Percentiles rank a stretch among this genome's conserved stretches.
These are phyloP conservation scores for Himantopus leucocephalus DNA, from an alignment of 2,113 vertebrate species.

Conservation along the genomic window DNA sequence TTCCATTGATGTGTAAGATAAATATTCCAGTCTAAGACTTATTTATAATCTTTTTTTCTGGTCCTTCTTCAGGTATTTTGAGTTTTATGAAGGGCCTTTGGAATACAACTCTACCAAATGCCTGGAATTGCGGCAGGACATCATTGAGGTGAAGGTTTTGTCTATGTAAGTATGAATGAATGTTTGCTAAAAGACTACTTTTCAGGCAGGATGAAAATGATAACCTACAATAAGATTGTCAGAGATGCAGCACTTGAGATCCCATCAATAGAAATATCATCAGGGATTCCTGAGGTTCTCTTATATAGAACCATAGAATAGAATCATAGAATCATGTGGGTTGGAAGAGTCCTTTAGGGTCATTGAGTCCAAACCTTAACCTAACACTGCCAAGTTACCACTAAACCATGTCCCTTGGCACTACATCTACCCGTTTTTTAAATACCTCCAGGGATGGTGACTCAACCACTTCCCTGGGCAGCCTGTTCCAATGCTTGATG, in stretches of 20 bases:
- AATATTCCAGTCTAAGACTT: not conserved
- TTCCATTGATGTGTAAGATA: not conserved
- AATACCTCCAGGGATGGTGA: not conserved
- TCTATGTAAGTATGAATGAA: constrained; percentile 88
- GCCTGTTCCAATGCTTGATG: not conserved
- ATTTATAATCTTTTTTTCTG: not conserved
- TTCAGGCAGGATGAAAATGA: not conserved
- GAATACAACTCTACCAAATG: constrained; percentile 94
- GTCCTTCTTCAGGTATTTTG: constrained; percentile 86
- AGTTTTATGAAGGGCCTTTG: constrained; percentile 88
- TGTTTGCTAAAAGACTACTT: not conserved
- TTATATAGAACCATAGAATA: not conserved
- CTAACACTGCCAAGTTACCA: not conserved
- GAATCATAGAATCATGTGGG: not conserved
- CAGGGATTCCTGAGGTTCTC: not conserved
- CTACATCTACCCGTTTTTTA: not conserved
- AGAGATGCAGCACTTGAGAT: not conserved
- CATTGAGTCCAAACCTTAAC: not conserved
- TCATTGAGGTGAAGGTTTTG: constrained; percentile 92
- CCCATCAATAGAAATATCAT: not conserved
- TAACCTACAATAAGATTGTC: not conserved
- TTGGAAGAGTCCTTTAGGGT: not conserved
- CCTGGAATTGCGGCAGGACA: constrained; percentile 91
- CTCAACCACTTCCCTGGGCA: not conserved
- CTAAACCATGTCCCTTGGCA: not conserved